A percentile compares a stretch with the other conserved stretches of the same genome.
Conservation (phyloP, 1,140 invertebrate genomes). For the Drosophila eugracilis region DNA sequence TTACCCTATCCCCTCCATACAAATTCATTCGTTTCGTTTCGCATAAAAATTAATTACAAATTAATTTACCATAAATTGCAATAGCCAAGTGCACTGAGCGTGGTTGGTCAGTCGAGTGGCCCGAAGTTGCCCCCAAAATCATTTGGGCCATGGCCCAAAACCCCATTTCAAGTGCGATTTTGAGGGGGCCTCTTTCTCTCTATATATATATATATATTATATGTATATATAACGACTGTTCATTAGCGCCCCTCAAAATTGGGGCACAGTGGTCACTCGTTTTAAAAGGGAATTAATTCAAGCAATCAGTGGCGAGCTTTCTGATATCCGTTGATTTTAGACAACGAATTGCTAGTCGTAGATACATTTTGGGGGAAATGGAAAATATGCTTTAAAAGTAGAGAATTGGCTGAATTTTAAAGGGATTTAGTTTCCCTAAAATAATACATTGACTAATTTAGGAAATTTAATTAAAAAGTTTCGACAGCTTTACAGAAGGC, state of each 20-base stretch:
- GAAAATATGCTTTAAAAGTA: too few relatives aligned
- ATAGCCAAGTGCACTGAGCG: constrained; percentile 19
- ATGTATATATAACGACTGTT: constrained; percentile 19
- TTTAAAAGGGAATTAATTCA: background rate
- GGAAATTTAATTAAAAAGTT: too few relatives aligned
- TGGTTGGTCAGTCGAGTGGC: constrained; percentile 47
- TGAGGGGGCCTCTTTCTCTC: background rate
- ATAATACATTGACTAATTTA: too few relatives aligned
- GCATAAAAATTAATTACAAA: constrained; percentile 79
- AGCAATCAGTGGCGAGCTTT: background rate
- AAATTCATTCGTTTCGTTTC: constrained; percentile 54
- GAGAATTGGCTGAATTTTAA: too few relatives aligned
- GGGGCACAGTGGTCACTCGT: constrained; percentile 8
- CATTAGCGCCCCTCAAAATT: constrained; percentile 39
- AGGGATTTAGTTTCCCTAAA: too few relatives aligned
- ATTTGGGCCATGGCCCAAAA: constrained; percentile 9
- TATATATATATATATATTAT: background rate
- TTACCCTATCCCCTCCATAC: constrained; percentile 39
- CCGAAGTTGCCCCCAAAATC: constrained; percentile 8
- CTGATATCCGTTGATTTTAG: background rate
- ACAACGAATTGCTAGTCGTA: background rate
- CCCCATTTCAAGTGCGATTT: constrained; percentile 12
- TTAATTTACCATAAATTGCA: constrained; percentile 83
- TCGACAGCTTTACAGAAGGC: too few relatives aligned
- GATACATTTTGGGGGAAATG: background rate